Conservation (phyloP, 2,113 vertebrate genomes). For the Parus major region DNA sequence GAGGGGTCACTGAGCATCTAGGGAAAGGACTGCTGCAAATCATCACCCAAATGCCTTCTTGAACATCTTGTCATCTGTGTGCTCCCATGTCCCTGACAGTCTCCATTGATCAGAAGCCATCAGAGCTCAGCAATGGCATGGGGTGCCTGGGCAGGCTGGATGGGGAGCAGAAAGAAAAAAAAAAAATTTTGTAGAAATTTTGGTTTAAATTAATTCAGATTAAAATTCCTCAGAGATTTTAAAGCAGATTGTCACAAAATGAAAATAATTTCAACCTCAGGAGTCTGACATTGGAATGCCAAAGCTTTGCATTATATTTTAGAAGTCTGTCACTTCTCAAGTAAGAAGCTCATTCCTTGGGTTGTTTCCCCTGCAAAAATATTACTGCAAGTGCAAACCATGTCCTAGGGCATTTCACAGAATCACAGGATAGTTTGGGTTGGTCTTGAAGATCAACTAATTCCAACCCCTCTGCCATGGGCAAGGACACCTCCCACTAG, state of each 20-base stretch:
- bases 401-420: background rate
- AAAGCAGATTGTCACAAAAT: background rate
- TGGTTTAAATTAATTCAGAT: background rate
- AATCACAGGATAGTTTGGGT: too few relatives aligned
- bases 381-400: fast-evolving
- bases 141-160: too few relatives aligned
- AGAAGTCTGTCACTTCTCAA: background rate
- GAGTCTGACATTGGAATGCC: background rate
- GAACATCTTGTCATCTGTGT: background rate
- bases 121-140: background rate
- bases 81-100: background rate
- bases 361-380: background rate
- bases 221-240: background rate
- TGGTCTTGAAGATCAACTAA: background rate
- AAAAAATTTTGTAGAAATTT: background rate
- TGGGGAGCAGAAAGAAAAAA: fast-evolving
- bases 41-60: background rate
- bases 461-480: background rate
- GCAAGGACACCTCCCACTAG: background rate
- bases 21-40: background rate
- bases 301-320: background rate
- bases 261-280: background rate
- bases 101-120: background rate
- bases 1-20: background rate
- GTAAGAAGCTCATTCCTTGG: background rate